Evolutionary conservation across 2,113 vertebrate species (phyloP).

Genomic region (Aptenodytes forsteri): DNA sequence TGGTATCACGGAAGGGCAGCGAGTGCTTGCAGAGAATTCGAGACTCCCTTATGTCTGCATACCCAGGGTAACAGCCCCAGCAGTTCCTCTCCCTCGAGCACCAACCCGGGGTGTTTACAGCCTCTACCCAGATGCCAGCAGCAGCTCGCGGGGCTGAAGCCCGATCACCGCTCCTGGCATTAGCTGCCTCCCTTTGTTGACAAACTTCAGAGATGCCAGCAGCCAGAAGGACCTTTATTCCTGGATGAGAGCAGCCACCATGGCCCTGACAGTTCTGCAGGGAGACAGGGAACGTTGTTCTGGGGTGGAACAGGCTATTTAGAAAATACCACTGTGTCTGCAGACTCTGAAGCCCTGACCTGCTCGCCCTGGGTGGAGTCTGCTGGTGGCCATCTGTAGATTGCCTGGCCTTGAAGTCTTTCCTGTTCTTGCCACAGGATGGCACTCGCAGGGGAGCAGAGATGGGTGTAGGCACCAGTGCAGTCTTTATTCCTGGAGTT

Average conservation of each 20-base stretch:
- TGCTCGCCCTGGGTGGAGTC: background rate
- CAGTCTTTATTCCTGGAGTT: rapidly evolving
- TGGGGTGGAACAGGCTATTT: background rate
- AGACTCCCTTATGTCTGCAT: background rate
- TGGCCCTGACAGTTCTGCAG: background rate
- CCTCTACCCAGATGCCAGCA: background rate
- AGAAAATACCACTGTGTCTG: background rate
- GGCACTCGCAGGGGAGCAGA: background rate
- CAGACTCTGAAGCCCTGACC: background rate
- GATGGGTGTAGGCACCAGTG: rapidly evolving
- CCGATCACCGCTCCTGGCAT: background rate
- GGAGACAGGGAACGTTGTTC: background rate
- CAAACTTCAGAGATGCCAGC: background rate
- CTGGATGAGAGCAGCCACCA: background rate
- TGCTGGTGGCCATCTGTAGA: background rate
- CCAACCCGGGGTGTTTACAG: background rate
- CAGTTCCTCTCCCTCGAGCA: background rate
- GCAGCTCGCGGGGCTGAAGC: background rate
- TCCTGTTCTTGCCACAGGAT: background rate
- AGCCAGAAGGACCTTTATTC: background rate
- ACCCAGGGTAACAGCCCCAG: background rate
- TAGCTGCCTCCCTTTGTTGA: background rate
- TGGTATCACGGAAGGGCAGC: background rate
- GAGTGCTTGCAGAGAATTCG: background rate
- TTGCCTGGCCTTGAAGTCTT: background rate